phyloP scores from a whole-genome alignment of 2,113 vertebrate species.

The Anas platyrhynchos region DNA sequence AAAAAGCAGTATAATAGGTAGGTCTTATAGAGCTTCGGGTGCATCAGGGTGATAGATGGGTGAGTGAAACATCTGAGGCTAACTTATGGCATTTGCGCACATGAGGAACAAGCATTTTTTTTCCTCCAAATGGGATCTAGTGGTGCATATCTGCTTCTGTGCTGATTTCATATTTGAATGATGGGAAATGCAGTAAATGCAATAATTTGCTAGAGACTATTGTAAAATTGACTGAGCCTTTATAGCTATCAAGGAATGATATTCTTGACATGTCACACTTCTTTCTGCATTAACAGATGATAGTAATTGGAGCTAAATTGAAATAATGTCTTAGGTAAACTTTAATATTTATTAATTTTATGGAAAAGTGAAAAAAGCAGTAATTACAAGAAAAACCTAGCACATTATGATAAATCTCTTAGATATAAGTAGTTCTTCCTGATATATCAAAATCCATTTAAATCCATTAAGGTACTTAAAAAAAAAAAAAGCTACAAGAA shows the following conservation, averaged over 20 bases:
- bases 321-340: neutral
- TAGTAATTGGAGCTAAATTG: neutral
- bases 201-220: neutral
- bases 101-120: neutral
- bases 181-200: neutral
- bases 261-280: neutral
- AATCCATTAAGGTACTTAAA: neutral
- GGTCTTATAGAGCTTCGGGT: neutral
- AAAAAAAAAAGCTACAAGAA: neutral
- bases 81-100: neutral
- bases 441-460: neutral
- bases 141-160: neutral
- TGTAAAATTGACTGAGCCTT: neutral
- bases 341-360: neutral
- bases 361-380: neutral
- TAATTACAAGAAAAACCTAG: neutral
- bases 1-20: neutral
- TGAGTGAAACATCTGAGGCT: neutral
- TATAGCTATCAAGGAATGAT: neutral
- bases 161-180: accelerated
- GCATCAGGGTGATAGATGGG: neutral
- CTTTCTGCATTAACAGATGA: neutral
- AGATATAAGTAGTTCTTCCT: neutral
- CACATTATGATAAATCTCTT: neutral
- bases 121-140: neutral